Conservation (phyloP, 2,797 vertebrate genomes). For the Scleropages formosus region DNA sequence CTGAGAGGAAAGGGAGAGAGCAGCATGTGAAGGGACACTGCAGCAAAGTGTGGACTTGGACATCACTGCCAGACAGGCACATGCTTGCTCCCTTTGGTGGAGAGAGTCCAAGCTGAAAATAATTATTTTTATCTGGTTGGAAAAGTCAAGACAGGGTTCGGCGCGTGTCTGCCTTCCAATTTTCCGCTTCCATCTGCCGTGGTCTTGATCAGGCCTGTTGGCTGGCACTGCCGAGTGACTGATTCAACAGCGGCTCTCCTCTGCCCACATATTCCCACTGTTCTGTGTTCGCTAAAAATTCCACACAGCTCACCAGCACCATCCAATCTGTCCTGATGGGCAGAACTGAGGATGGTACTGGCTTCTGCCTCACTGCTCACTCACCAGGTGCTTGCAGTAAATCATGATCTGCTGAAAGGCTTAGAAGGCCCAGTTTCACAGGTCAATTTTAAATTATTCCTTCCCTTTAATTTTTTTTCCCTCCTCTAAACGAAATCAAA, state of each 20-base stretch:
- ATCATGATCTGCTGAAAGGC: not conserved
- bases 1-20: not conserved
- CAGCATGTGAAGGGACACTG: not conserved
- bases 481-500: too few relatives aligned
- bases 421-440: not conserved
- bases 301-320: conserved; percentile 36
- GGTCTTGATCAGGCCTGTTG: conserved; percentile 45
- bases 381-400: not conserved
- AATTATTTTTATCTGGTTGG: conserved; percentile 33
- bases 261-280: conserved; percentile 23
- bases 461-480: not conserved
- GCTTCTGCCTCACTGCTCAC: conserved; percentile 39
- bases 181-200: conserved; percentile 49
- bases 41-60: conserved; percentile 1
- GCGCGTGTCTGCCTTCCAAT: conserved; percentile 39
- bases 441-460: not conserved
- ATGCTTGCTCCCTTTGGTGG: conserved; percentile 25
- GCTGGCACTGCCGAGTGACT: conserved; percentile 21
- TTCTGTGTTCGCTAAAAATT: conserved; percentile 31
- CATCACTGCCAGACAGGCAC: conserved; percentile 33
- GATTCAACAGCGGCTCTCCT: conserved; percentile 1
- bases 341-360: conserved; percentile 28
- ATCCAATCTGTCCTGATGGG: conserved; percentile 43
- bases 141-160: conserved; percentile 30
- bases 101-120: conserved; percentile 43